Conservation (phyloP, 2,888 invertebrate genomes). For the Epicampocera succincta region DNA sequence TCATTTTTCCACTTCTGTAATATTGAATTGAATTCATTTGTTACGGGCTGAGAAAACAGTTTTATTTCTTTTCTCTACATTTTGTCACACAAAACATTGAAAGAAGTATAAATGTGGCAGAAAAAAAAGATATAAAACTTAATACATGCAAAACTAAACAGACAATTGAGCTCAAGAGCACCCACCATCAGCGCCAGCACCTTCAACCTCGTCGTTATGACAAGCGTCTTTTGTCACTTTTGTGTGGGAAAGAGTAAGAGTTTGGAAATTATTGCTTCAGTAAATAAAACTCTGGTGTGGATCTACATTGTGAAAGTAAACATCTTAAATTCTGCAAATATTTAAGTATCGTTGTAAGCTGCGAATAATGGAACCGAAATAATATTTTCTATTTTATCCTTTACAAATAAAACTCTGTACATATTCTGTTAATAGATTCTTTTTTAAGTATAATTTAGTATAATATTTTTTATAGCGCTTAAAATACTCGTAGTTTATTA, state of each 20-base stretch:
- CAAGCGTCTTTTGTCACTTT: background rate
- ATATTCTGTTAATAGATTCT: no score
- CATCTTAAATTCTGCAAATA: no score
- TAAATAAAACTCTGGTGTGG: no score
- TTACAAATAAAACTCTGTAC: no score
- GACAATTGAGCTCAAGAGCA: conserved; percentile 1
- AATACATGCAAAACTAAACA: background rate
- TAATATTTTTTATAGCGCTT: no score
- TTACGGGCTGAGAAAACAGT: background rate
- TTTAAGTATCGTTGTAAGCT: no score
- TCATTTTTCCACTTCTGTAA: background rate
- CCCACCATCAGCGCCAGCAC: background rate
- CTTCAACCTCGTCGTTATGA: background rate
- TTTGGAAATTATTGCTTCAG: no score
- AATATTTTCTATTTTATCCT: no score
- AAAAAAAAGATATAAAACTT: background rate
- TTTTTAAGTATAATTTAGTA: no score
- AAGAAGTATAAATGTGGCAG: background rate
- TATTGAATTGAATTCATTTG: background rate
- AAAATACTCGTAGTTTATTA: no score
- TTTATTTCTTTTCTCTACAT: background rate
- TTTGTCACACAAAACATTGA: background rate
- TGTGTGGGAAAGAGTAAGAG: background rate
- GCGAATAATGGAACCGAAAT: no score
- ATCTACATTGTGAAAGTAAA: no score